Conservation (phyloP, 2,113 vertebrate species). For the Sus scrofa region DNA sequence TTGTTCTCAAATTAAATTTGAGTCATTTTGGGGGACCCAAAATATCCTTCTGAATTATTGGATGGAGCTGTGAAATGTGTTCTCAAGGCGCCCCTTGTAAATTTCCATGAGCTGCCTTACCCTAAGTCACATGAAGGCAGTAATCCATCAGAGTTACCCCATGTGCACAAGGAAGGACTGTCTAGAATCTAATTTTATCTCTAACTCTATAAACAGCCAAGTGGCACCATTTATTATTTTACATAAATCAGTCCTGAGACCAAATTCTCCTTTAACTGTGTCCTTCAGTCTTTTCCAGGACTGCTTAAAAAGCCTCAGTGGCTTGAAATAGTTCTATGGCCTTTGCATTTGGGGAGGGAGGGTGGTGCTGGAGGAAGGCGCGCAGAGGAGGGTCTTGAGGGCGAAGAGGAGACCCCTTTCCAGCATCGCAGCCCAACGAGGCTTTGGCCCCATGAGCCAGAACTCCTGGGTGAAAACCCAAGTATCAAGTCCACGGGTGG, state of each 20-base stretch:
- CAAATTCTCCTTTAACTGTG: conserved; percentile 60
- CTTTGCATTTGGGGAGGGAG: background rate
- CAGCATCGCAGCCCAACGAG: background rate
- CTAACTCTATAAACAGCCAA: conserved; percentile 68
- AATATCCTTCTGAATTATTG: background rate
- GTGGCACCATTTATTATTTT: conserved; percentile 74
- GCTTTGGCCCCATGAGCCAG: background rate
- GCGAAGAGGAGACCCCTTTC: background rate
- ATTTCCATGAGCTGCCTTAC: background rate
- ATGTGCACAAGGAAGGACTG: conserved; percentile 40
- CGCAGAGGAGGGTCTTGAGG: background rate
- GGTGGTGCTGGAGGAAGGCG: background rate
- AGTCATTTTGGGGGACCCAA: conserved; percentile 15
- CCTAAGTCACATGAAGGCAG: conserved; percentile 17
- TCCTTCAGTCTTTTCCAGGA: conserved; percentile 45
- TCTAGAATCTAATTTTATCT: conserved; percentile 78
- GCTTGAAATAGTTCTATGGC: background rate
- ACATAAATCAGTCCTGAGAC: conserved; percentile 65
- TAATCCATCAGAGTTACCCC: conserved; percentile 22
- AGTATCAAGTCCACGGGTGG: background rate
- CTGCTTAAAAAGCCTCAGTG: background rate
- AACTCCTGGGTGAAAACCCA: background rate
- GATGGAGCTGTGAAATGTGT: background rate
- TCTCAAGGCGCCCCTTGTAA: conserved; percentile 63
- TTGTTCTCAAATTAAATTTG: conserved; percentile 32